Base-by-base conservation (phyloP, 2,113 vertebrate genomes). In the Stigmatopora argus region DNA sequence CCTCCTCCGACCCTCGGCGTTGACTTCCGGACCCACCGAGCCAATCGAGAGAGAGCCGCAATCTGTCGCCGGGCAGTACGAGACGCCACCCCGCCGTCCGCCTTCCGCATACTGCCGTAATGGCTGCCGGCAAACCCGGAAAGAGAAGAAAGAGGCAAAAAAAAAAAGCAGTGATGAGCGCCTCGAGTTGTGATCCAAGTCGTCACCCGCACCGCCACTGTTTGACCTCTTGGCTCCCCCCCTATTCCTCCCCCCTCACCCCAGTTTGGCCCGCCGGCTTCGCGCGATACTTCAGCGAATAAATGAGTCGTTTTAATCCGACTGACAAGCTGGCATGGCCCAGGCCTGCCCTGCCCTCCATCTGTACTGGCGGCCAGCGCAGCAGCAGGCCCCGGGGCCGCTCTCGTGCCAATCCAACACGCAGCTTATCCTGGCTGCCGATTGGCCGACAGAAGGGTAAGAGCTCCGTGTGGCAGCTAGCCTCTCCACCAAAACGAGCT, bases 231-330 rank as follows among this genome's bases (percentile, higher is more conserved):
- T 31, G 26, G 26, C 82, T 59, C 69, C 69, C 65, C 75, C 78
- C 70, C 81, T 71, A 73, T 17, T 23, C 38, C 77, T 89, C 90
- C 81, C 18, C 70, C 67, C 81, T 86, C 88, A 88, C 86, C 89
- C 87, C 56, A 60, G 90, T 91, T 93, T 93, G 92, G 94, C 93
- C 92, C 88, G 91, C 94, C 94, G 94, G 91, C 94, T 96, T 96
- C 93, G 93, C 92, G 91, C 92, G 92, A 92, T 95, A 94, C 95
- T 96, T 93, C 93, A 94, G 93, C 92, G 95, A 98, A 99, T 98
- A 96, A 98, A 99, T 99, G 97, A 99, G 96, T 99, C 97, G 96
- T 98, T 98, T 97, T 98, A 98, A 98, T 98, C 97, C 95, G 94
- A 94, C 96, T 99, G 97, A 99, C 96, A 99, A 95, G 93, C 94